Percentiles rank a stretch among this genome's conserved stretches.
These are phyloP conservation scores for Pheucticus melanocephalus DNA, from an alignment of 2,113 vertebrate species.

Conservation along the genomic window DNA sequence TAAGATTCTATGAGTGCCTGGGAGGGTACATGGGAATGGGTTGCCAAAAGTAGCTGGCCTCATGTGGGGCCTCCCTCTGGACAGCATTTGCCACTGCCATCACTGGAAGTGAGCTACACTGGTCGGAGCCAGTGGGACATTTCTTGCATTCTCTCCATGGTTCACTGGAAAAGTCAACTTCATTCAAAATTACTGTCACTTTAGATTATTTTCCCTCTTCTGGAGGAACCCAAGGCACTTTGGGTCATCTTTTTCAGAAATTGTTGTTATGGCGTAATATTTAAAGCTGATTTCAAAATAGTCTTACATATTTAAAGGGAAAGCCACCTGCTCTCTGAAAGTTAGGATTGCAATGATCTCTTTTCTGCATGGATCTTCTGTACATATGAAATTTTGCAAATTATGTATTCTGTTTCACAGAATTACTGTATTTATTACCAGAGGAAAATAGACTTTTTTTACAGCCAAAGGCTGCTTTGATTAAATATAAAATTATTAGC, in stretches of 20 bases:
- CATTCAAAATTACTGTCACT: not conserved
- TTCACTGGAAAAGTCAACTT: not conserved
- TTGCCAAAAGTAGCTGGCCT: not conserved
- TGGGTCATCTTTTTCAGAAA: slow-evolving; percentile 34
- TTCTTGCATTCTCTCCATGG: not conserved
- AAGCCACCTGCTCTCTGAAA: slow-evolving; percentile 13
- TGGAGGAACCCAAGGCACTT: slow-evolving; percentile 12
- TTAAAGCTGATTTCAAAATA: slow-evolving; percentile 54
- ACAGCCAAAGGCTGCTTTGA: slow-evolving; percentile 76
- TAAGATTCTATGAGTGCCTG: not conserved
- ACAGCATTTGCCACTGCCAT: not conserved
- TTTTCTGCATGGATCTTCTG: slow-evolving; percentile 30
- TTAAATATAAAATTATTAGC: slow-evolving; percentile 82
- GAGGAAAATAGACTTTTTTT: slow-evolving; percentile 80
- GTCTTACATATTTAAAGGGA: slow-evolving; percentile 28
- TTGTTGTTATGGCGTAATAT: slow-evolving; percentile 32
- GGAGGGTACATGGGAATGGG: not conserved
- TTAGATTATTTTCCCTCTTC: slow-evolving; percentile 17
- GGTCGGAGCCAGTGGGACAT: not conserved
- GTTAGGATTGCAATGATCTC: not conserved
- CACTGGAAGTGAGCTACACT: not conserved
- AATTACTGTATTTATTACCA: slow-evolving; percentile 72
- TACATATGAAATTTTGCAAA: slow-evolving; percentile 47
- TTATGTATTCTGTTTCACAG: slow-evolving; percentile 71
- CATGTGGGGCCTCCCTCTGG: not conserved